Evolutionary conservation across 2,888 invertebrate genomes (phyloP), one percentile per base, ranked within the genome.

Genomic region (Eupithecia abbreviata): DNA sequence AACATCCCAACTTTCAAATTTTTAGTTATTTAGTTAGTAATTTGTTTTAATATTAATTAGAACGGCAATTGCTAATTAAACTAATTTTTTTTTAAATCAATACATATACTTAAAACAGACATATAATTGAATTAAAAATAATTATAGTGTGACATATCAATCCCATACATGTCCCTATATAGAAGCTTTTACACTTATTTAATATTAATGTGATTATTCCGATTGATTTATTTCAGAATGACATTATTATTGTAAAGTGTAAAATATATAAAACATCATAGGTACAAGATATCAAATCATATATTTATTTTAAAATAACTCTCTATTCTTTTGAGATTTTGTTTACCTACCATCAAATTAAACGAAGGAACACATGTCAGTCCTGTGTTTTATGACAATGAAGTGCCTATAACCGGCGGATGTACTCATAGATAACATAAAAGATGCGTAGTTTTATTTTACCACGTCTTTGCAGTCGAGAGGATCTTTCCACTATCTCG

Each of bases 401-500:
- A 18, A 69, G 69, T 69, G 69, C 18, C 69, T 69, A 69, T 71
- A 42, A 42, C 79, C 69, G 47, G 83, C 85, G 87, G 87, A 88
- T 86, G 84, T 81, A 18, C 69, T 66, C 47, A 69, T 45, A 83
- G 85, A 89, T 89, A 91, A 90, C 78, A 85, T 84, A 86, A 88
- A 86, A 88, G 88, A 87, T 85, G 80, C 85, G 86, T 90, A 89
- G 87, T 92, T 92, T 92, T 91, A 90, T 92, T 93, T 90, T 88
- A 89, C 86, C 87, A 85, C 89, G 91, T 92, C 91, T 90, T 91
- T 92, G 90, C 86, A 89, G 87, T 85, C 85, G 88, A 90, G 91
- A 91, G 90, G 89, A 91, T 92, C 92, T 92, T 91, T 91, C 90
- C 89, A 88, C 89, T 92, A 93, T 93, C 93, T 87, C 87, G 83